A percentile compares a stretch with the other conserved stretches of the same genome.
These are phyloP conservation scores for Stictonetta naevosa DNA, from an alignment of 2,113 vertebrate species.

Conservation along the genomic window DNA sequence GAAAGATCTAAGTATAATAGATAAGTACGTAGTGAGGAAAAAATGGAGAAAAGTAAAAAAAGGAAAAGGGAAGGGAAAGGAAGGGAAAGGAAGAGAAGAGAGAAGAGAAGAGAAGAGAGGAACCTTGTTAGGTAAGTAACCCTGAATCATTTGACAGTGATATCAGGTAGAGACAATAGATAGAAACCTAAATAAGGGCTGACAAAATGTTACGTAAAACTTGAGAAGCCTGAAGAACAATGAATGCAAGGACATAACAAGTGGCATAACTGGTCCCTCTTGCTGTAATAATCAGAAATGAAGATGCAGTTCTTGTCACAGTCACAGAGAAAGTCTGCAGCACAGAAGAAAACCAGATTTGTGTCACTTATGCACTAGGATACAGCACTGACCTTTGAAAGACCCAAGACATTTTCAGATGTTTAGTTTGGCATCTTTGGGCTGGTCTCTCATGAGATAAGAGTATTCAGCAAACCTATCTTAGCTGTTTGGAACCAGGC, in stretches of 20 bases:
- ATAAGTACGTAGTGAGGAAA: too few relatives aligned
- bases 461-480: neutral
- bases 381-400: neutral
- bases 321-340: neutral
- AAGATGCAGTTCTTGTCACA: neutral
- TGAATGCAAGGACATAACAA: neutral
- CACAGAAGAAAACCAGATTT: too few relatives aligned
- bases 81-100: too few relatives aligned
- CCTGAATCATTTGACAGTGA: neutral
- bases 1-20: neutral
- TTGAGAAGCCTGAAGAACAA: neutral
- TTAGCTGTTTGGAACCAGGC: neutral
- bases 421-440: accelerated
- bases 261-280: neutral
- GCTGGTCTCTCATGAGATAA: neutral
- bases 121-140: neutral
- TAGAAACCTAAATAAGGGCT: neutral
- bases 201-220: neutral
- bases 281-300: neutral
- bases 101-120: too few relatives aligned
- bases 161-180: neutral
- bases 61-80: too few relatives aligned
- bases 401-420: neutral
- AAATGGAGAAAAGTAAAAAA: too few relatives aligned
- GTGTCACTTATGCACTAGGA: accelerated